Conservation (phyloP, 2,797 vertebrate genomes). For the Coluber constrictor region DNA sequence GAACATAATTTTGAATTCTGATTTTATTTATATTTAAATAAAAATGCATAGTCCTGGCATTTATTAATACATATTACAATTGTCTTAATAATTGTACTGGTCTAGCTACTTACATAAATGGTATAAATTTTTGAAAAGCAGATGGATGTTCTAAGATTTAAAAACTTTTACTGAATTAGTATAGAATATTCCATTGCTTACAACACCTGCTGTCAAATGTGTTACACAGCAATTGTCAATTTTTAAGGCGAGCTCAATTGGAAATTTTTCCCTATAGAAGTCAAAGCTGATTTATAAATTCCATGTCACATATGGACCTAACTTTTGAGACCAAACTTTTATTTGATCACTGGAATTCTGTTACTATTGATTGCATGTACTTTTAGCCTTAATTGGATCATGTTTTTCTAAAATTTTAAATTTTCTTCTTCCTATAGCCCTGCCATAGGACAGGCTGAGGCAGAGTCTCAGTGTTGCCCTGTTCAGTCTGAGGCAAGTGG, state of each 20-base stretch:
- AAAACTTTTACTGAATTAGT: constrained; percentile 38
- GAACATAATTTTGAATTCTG: constrained; percentile 19
- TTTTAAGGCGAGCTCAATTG: constrained; percentile 48
- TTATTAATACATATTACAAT: constrained; percentile 51
- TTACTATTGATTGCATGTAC: constrained; percentile 75
- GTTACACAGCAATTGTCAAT: constrained; percentile 63
- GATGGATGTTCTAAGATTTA: constrained; percentile 44
- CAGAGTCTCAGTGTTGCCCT: constrained; percentile 98
- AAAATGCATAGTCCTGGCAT: background rate
- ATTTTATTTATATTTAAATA: background rate
- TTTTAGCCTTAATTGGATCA: constrained; percentile 77
- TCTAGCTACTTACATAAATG: constrained; percentile 59
- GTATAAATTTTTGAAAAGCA: constrained; percentile 53
- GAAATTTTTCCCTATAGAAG: constrained; percentile 8
- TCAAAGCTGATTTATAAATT: background rate
- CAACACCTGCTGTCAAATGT: constrained; percentile 35
- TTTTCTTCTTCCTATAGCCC: constrained; percentile 97
- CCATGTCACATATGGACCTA: background rate
- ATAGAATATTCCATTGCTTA: constrained; percentile 45
- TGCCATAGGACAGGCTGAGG: constrained; percentile 98
- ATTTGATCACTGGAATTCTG: constrained; percentile 74
- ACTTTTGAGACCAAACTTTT: constrained; percentile 54
- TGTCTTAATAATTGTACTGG: constrained; percentile 69
- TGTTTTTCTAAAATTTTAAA: constrained; percentile 94
- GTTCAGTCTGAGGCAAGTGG: constrained; percentile 99